Conservation (phyloP, 2,797 vertebrate genomes). For the Microctenopoma stevenorrisi region DNA sequence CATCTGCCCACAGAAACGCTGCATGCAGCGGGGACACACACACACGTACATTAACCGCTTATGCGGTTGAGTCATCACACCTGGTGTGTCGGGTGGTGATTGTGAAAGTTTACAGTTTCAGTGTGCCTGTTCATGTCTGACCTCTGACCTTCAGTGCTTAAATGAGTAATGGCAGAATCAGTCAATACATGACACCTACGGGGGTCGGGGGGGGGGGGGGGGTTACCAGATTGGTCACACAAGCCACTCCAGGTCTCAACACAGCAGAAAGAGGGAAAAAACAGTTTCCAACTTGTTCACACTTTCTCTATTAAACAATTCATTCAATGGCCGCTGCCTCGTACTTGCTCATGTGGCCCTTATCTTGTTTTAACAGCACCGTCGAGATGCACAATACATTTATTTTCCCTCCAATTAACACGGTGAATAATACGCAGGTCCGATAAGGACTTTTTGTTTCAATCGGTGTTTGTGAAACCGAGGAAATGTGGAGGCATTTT, state of each 20-base stretch:
- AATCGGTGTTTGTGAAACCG: slow-evolving; percentile 76
- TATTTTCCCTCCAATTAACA: slow-evolving; percentile 85
- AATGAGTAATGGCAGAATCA: slow-evolving; percentile 16
- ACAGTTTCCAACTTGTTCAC: slow-evolving; percentile 72
- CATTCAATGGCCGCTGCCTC: slow-evolving; percentile 63
- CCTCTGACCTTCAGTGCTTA: slow-evolving; percentile 28
- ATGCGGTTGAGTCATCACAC: not conserved
- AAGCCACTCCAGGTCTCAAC: slow-evolving; percentile 8
- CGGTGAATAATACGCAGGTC: slow-evolving; percentile 81
- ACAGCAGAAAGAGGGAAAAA: slow-evolving; percentile 30
- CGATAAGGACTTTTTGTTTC: slow-evolving; percentile 85
- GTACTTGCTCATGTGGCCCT: slow-evolving; percentile 70
- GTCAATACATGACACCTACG: slow-evolving; percentile 37
- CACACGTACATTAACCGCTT: not conserved
- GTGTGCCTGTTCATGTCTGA: slow-evolving; percentile 1
- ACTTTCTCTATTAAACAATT: slow-evolving; percentile 74
- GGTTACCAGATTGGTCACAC: slow-evolving; percentile 52
- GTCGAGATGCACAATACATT: slow-evolving; percentile 80
- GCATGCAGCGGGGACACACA: not conserved
- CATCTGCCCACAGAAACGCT: no score
- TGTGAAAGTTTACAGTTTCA: slow-evolving; percentile 13
- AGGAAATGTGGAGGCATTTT: slow-evolving; percentile 83
- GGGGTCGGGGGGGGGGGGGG: slow-evolving; percentile 11
- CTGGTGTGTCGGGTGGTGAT: slow-evolving; percentile 6
- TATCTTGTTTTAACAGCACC: slow-evolving; percentile 88